Base-by-base conservation (phyloP, 2,888 invertebrate genomes). In the Tipula helvola region DNA sequence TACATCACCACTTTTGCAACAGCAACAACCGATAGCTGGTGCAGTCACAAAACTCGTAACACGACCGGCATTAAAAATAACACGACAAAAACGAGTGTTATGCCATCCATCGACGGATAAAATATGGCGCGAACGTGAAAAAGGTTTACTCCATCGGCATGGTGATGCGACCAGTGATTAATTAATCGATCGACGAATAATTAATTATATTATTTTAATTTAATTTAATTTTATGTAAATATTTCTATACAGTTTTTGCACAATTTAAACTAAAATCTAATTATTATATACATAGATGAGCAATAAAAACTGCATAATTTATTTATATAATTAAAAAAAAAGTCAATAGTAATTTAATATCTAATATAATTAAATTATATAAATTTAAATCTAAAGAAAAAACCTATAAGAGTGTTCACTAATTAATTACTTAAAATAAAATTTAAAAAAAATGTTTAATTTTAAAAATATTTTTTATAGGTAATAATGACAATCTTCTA, bases 1-100 rank as follows among this genome's bases (percentile, higher is more conserved):
- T 83, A 94, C 95, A 41, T 95, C 95, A 2, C 95, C 95, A 0
- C 90, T 95, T 3, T 87, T 90, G 36, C 89, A 90, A 47, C 44
- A 41, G 12, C 28, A 12, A 10, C 28, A 39, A 41, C 44, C 28
- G 42, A 13, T 16, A 12, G 71, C 71, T 71, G 71, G 28, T 10
- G 28, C 10, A 1, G 10, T 28, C 71, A 12, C 28, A 28, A 71
- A 71, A 28, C 28, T 71, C 28, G 28, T 71, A 10, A 36, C 42
- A 4, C 86, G 42, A 4, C 36, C 44, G 5, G 3, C n/a, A 36
- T 57, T 86, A 36, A 86, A 86, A 42, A 42, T 85, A 42, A 86
- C 57, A 87, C 88, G 90, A 18, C 90, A 90, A 87, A 90, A 90
- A 87, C 89, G 90, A 85, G 85, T 90, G 83, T 89, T 89, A 28